Conservation (phyloP, 2,888 invertebrate species). For the Lomographa bimaculata region DNA sequence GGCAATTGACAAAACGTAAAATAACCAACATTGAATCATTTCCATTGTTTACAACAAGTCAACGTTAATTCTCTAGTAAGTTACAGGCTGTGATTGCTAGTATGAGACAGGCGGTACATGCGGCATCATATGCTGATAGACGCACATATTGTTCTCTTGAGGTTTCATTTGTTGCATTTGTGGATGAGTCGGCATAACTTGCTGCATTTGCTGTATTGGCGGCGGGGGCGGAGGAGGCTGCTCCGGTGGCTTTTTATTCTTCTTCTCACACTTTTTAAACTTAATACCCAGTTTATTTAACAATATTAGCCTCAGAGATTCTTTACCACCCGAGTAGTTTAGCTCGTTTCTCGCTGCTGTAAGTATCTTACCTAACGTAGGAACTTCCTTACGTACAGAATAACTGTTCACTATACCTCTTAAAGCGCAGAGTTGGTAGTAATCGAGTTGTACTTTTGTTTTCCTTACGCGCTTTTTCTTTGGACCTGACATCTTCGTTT, state of each 20-base stretch:
- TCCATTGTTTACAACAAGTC: too few species aligned
- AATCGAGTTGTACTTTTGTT: constrained; percentile 74
- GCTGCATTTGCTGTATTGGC: constrained; percentile 44
- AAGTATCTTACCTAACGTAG: constrained; percentile 72
- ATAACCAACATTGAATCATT: too few species aligned
- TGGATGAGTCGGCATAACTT: constrained; percentile 37
- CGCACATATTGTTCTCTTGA: constrained; percentile 65
- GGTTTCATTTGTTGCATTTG: constrained; percentile 61
- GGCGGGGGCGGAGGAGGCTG: constrained; percentile 38
- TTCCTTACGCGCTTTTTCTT: constrained; percentile 73
- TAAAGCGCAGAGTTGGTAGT: constrained; percentile 70
- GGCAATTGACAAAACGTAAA: too few species aligned
- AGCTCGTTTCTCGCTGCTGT: constrained; percentile 69
- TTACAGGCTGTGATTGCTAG: constrained; percentile 32
- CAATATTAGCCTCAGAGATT: constrained; percentile 70
- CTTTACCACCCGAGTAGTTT: constrained; percentile 71
- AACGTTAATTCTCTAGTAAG: constrained; percentile 6
- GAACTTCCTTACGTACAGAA: constrained; percentile 68
- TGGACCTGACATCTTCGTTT: constrained; percentile 72
- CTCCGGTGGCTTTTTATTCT: constrained; percentile 69
- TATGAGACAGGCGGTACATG: constrained; percentile 73
- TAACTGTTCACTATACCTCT: constrained; percentile 73
- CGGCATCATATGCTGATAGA: constrained; percentile 70
- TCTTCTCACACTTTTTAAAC: constrained; percentile 77
- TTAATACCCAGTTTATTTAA: constrained; percentile 75